Conservation (phyloP, 2,888 invertebrate genomes). For the Tipula lateralis region DNA sequence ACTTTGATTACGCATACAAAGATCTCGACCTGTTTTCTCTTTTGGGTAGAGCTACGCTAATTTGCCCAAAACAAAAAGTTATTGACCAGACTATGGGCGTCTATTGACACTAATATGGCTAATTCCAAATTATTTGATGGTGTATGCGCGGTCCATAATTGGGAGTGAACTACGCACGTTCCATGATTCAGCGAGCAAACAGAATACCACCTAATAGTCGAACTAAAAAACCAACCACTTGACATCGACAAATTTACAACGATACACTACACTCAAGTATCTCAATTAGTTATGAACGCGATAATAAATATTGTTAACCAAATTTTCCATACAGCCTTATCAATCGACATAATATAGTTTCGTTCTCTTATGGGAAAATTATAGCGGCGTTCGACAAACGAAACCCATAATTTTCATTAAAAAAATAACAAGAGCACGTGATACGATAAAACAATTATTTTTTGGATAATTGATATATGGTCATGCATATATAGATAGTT, state of each 20-base stretch:
- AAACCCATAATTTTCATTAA: neutral
- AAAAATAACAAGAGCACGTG: neutral
- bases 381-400: neutral
- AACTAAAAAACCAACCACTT: neutral
- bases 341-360: neutral
- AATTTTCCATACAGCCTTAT: neutral
- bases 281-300: neutral
- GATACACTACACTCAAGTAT: neutral
- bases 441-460: neutral
- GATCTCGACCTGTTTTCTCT: too few relatives aligned
- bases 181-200: too few relatives aligned
- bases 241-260: neutral
- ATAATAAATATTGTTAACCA: neutral
- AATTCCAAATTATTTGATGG: too few relatives aligned
- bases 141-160: too few relatives aligned
- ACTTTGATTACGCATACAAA: too few relatives aligned
- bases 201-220: too few relatives aligned
- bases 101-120: too few relatives aligned
- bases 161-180: too few relatives aligned
- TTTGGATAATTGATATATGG: neutral
- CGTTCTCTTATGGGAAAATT: neutral
- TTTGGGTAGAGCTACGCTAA: too few relatives aligned
- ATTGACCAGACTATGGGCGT: too few relatives aligned
- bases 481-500: neutral
- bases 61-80: too few relatives aligned